A percentile compares a stretch with the other conserved stretches of the same genome.
These are phyloP conservation scores for Epirrhoe tristata DNA, from an alignment of 2,888 invertebrate genomes.

Conservation along the genomic window DNA sequence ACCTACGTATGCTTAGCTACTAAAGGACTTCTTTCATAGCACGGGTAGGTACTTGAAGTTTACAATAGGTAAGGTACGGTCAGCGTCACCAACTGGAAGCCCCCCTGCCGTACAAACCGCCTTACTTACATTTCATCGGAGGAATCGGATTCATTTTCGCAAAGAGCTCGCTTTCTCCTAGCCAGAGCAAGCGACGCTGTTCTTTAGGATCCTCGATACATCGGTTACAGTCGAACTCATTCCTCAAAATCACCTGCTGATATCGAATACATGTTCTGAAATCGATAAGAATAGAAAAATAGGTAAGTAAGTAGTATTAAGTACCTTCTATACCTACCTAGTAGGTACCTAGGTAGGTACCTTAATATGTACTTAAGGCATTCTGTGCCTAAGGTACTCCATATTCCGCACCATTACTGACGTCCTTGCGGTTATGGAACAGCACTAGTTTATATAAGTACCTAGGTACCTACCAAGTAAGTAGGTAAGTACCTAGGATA, in stretches of 20 bases:
- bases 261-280: slow-evolving; percentile 90
- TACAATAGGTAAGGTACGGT: neutral
- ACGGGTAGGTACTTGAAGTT: neutral
- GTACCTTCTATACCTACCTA: neutral
- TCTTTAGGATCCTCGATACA: slow-evolving; percentile 87
- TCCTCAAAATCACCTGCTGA: slow-evolving; percentile 91
- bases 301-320: neutral
- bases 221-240: slow-evolving; percentile 92
- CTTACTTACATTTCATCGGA: slow-evolving; percentile 87
- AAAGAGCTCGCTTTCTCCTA: slow-evolving; percentile 92
- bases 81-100: too few relatives aligned
- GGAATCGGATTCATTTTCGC: slow-evolving; percentile 88
- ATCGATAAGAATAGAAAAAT: too few relatives aligned
- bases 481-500: neutral
- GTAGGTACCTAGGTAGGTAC: too few relatives aligned
- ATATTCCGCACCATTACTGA: too few relatives aligned
- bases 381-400: too few relatives aligned
- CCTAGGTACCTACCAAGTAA: too few relatives aligned
- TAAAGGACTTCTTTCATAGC: too few relatives aligned
- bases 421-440: too few relatives aligned
- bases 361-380: too few relatives aligned
- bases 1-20: too few relatives aligned
- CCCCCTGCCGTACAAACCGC: too few relatives aligned
- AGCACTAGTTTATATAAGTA: too few relatives aligned
- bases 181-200: slow-evolving; percentile 89